phyloP scores from a whole-genome alignment of 2,113 vertebrate species.

The Tauraco erythrolophus region DNA sequence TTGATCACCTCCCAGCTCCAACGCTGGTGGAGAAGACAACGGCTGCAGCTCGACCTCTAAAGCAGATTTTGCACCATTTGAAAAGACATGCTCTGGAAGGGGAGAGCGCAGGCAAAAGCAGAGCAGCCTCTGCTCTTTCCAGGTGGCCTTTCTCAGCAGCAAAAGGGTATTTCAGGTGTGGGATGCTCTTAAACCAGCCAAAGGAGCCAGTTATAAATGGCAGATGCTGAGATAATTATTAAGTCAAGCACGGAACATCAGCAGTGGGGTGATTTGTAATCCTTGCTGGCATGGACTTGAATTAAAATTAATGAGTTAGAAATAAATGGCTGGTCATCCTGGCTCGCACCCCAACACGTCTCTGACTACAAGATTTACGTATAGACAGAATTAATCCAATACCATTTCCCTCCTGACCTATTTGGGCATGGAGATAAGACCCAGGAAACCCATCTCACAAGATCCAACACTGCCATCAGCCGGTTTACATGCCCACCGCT shows the following conservation, averaged over 20 bases:
- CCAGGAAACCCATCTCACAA: not conserved
- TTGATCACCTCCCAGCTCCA: not conserved
- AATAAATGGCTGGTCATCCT: not conserved
- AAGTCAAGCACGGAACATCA: not conserved
- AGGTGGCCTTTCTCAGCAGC: not conserved
- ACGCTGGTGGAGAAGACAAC: not conserved
- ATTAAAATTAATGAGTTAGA: not conserved
- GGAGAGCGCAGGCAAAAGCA: not conserved
- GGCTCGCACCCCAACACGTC: not conserved
- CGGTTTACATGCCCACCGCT: not conserved
- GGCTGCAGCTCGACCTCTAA: not conserved
- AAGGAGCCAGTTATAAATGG: slow-evolving; percentile 31
- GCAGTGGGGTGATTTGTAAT: not conserved
- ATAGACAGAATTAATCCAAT: not conserved
- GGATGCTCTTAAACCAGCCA: not conserved
- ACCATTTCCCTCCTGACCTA: not conserved
- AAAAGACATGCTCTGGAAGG: not conserved
- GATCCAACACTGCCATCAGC: not conserved
- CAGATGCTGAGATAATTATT: not conserved
- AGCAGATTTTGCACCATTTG: not conserved
- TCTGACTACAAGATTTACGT: not conserved
- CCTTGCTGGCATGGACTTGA: not conserved
- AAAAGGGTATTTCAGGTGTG: not conserved
- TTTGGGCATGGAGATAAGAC: not conserved
- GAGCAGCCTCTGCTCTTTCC: not conserved